Base-by-base conservation (phyloP, 2,888 invertebrate genomes). In the Bruchidius siliquastri region DNA sequence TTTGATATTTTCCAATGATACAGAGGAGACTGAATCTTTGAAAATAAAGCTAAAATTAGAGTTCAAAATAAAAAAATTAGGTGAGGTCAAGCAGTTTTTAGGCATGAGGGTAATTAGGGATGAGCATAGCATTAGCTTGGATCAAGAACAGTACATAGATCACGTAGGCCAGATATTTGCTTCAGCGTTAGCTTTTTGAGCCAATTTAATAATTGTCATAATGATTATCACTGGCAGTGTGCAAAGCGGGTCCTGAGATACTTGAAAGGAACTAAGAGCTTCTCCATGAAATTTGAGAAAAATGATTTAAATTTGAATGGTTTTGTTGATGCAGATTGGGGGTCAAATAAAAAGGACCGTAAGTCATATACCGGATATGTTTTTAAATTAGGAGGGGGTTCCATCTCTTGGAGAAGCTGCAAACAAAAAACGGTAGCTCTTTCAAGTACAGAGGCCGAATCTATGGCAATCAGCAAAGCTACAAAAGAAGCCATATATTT, bases 311-410 rank as follows among this genome's bases (percentile, higher is more conserved):
- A 69, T 74, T 73, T 77, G 73, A 69, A 74, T 75, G 71, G 72
- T 79, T 71, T 72, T 69, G 69, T 77, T 73, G 79, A 77, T 72
- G 76, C 79, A 30, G 78, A 78, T 73, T 81, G 78, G 78, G 69
- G 21, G 22, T 49, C 20, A 69, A 75, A 68, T 49, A 30, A 0
- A 26, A 49, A 6, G 30, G 74, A 78, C 70, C 84, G 86, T 83
- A 86, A 84, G 82, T 87, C 86, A 22, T 83, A 79, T 75, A 82
- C 81, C 20, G 83, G 81, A 0, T 81, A 74, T 74, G 76, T 73
- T 76, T 82, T 82, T 75, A 74, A 49, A 21, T 70, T 81, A 20
- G 77, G 78, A n/a, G 76, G 74, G n/a, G 21, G 49, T 30, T 73
- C 74, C 3, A 72, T 83, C n/a, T 81, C 81, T 0, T 82, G 79